phyloP scores from a whole-genome alignment of 2,888 invertebrate genomes.

The Campoplex nolae region DNA sequence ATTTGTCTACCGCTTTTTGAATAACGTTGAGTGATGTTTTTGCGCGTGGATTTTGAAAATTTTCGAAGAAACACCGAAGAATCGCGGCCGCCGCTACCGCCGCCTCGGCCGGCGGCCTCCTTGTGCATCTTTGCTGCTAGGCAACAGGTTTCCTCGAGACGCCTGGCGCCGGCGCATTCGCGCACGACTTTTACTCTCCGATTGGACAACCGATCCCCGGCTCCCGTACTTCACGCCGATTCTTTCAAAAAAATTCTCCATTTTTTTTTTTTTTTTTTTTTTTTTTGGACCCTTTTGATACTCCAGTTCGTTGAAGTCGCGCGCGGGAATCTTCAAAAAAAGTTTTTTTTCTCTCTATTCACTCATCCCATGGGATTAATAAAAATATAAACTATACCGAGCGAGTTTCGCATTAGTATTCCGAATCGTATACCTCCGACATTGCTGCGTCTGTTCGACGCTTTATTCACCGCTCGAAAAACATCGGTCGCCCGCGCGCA shows the following conservation, averaged over 20 bases:
- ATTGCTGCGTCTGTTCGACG: constrained; percentile 76
- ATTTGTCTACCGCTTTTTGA: neutral
- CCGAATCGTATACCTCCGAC: constrained; percentile 76
- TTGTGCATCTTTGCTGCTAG: constrained; percentile 75
- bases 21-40: neutral
- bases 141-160: constrained; percentile 81
- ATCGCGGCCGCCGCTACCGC: neutral
- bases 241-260: neutral
- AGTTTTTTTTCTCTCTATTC: constrained; percentile 5
- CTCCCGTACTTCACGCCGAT: constrained; percentile 17
- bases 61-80: constrained; percentile 40
- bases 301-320: neutral
- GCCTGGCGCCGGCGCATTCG: constrained; percentile 80
- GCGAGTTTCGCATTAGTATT: constrained; percentile 77
- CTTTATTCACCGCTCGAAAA: constrained; percentile 80
- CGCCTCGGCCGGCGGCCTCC: constrained; percentile 2
- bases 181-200: constrained; percentile 58
- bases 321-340: neutral
- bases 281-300: neutral
- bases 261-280: neutral
- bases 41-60: neutral
- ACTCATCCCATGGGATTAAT: constrained; percentile 11
- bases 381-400: constrained; percentile 3
- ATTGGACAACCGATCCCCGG: constrained; percentile 55
- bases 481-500: constrained; percentile 74